Evolutionary conservation across 2,797 vertebrate genomes (phyloP), one percentile per base, ranked within the genome.

Genomic region (Hirundo rustica): DNA sequence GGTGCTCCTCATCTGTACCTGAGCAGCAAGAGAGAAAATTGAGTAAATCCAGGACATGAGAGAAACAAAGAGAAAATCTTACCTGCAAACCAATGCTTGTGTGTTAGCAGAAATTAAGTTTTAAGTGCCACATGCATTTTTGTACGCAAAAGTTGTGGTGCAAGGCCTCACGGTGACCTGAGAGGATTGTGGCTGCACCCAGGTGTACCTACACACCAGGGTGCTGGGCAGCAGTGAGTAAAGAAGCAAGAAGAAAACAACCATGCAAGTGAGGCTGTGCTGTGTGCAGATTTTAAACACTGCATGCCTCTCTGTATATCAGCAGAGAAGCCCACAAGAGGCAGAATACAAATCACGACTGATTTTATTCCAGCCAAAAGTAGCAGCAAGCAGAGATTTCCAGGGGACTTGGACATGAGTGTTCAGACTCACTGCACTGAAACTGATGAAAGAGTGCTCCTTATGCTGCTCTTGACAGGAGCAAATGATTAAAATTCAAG

Each of bases 161-260:
- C 5, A 8, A 19, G 21, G 21, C 2, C 9, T 13, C 5, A 5
- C 0, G 0, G 26, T 4, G 54, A 68, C 16, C 3, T 17, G 55
- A 48, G 45, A 65, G 0, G 2, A 38, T 4, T 3, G 32, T 1
- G 4, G 32, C 82, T 51, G 65, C 27, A n/a, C 5, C 6, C 23
- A 25, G 7, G 21, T 2, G 20, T 27, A 60, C 9, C 27, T 11
- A 11, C 2, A 29, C 1, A 14, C 4, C 45, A 30, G 36, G 16
- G 27, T 27, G 30, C 58, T 22, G 38, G 38, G 34, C 16, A 89
- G 50, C 36, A 50, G 26, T 0, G 10, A 22, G 27, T 2, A 34
- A 48, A 50, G n/a, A 53, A 74, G 34, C 17, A 61, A 32, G 22
- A 51, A 20, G 20, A 45, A 73, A 84, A 54, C 25, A 61, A 17